Conservation (phyloP, 2,888 invertebrate species). For the Scaptomyza tumidula region DNA sequence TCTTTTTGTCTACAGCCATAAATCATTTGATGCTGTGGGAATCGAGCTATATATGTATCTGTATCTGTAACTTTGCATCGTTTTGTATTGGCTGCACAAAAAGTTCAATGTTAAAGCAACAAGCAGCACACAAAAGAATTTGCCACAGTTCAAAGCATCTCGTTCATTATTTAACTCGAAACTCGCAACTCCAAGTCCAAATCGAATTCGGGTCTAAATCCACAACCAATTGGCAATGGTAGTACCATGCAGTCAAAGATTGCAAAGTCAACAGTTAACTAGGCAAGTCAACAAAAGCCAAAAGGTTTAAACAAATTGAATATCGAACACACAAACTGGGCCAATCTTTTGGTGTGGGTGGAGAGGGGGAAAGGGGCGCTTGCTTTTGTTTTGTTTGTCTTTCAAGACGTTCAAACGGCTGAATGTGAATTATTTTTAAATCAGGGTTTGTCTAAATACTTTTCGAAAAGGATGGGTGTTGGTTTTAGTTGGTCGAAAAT, state of each 20-base stretch:
- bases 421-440: conserved; percentile 21
- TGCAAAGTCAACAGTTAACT: conserved; percentile 69
- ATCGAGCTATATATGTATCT: conserved; percentile 46
- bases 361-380: conserved; percentile 11
- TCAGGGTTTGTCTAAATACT: conserved; percentile 29
- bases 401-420: conserved; percentile 10
- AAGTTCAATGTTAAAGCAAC: conserved; percentile 73
- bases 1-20: conserved; percentile 53
- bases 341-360: conserved; percentile 32
- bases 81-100: conserved; percentile 52
- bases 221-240: conserved; percentile 51
- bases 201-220: conserved; percentile 34
- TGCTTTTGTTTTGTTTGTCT: conserved; percentile 39
- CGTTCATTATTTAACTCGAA: conserved; percentile 41
- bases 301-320: conserved; percentile 74
- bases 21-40: conserved; percentile 77
- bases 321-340: conserved; percentile 54
- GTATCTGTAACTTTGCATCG: conserved; percentile 51
- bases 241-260: conserved; percentile 25
- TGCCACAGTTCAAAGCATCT: conserved; percentile 78
- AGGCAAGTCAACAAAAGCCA: conserved; percentile 70
- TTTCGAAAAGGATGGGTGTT: conserved; percentile 25
- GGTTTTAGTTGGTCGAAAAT: conserved; percentile 18
- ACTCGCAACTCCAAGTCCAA: conserved; percentile 25
- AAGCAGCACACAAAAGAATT: conserved; percentile 66